Percentiles rank a stretch among this genome's conserved stretches.
phyloP scores from a whole-genome alignment of 2,888 invertebrate species.

The Tipula unca region DNA sequence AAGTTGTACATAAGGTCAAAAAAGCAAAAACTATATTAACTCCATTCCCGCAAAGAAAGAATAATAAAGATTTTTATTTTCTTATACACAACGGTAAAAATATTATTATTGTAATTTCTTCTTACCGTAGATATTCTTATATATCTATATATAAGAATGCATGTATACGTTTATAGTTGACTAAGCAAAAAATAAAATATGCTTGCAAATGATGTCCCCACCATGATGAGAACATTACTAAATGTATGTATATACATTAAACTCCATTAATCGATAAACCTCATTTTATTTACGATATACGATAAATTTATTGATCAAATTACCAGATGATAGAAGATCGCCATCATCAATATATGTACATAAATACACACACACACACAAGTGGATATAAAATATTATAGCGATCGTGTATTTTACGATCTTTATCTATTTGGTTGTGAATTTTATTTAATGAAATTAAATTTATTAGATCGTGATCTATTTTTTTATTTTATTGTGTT shows the following conservation, averaged over 20 bases:
- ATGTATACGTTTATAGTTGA: too few relatives aligned
- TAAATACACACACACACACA: not conserved
- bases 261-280: not conserved
- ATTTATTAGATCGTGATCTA: not conserved
- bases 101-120: not conserved
- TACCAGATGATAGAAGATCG: not conserved
- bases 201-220: not conserved
- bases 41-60: not conserved
- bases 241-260: not conserved
- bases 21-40: not conserved
- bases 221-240: not conserved
- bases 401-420: not conserved
- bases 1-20: not conserved
- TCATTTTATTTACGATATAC: not conserved
- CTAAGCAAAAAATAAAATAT: not conserved
- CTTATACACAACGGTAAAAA: not conserved
- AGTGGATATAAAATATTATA: not conserved
- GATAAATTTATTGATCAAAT: not conserved
- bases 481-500: not conserved
- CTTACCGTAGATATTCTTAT: not conserved
- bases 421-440: not conserved
- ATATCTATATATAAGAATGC: too few relatives aligned
- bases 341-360: not conserved
- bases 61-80: not conserved
- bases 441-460: not conserved